Base-by-base conservation (phyloP, 2,888 invertebrate genomes). In the Pelosia muscerda region DNA sequence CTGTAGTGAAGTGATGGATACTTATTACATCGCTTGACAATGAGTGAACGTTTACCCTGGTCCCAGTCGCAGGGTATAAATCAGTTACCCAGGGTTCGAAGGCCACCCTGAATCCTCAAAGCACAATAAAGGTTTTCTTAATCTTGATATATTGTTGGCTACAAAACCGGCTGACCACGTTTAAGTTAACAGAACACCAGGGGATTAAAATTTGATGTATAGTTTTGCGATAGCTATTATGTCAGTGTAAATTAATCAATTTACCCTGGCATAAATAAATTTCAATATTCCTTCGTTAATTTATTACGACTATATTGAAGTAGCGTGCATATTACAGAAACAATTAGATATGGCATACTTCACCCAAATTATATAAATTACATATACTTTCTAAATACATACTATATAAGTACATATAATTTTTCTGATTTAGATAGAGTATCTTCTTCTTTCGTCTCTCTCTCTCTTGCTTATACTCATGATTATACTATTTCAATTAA, bases 11-110 rank as follows among this genome's bases (percentile, higher is more conserved):
- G 72, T 80, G 74, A 79, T 74, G 68, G 72, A 76, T 80, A 78
- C 78, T 73, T 78, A 80, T 79, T 80, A 78, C 55, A 63, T 63
- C 38, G 60, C 64, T 64, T 71, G 78, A 74, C 76, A 55, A 68
- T 60, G 75, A 75, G 67, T 71, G 77, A 73, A 73, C 69, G 78
- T n/a, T 31, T 34, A 56, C 62, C 28, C 49, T 11, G 38, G 8
- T 31, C 54, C 64, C 63, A 23, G 8, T 31, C 54, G 62, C 63
- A 23, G 60, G 63, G 65, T 69, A 69, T 79, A 77, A 75, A 75
- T 77, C 73, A 70, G 68, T 58, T 65, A 66, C 0, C 61, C 23
- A 31, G 31, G 38, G 49, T 67, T 56, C 54, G 34, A 65, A 49
- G 23, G 26, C 6, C 42, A 10, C 22, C 42, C 42, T 56, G 42